Conservation (phyloP, 1,140 invertebrate species). For the Pygmarrhopalites habei region DNA sequence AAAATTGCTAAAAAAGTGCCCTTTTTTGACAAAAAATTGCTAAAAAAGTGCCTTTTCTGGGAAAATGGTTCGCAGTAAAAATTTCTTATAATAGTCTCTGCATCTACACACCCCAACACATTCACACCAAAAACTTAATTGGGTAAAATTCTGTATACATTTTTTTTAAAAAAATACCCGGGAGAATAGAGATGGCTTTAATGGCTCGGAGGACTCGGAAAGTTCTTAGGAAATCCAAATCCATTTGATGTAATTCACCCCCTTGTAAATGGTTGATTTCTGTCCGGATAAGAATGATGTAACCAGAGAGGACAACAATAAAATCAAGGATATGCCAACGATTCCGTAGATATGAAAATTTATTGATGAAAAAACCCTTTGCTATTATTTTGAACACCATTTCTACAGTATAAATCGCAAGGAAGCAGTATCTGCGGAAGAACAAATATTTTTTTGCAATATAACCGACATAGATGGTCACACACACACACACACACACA, state of each 20-base stretch:
- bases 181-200: conserved; percentile 94
- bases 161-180: too few species aligned
- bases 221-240: conserved; percentile 82
- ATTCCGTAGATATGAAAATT: conserved; percentile 91
- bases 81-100: too few species aligned
- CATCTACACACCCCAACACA: too few species aligned
- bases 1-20: too few species aligned
- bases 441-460: too few species aligned
- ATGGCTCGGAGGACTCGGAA: conserved; percentile 89
- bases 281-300: conserved; percentile 67
- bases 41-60: too few species aligned
- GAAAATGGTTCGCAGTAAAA: too few species aligned
- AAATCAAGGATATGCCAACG: conserved; percentile 98
- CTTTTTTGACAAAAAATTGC: too few species aligned
- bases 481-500: too few species aligned
- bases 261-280: conserved; percentile 45
- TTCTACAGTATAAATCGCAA: conserved; percentile 75
- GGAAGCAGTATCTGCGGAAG: conserved; percentile 15
- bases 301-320: conserved; percentile 85
- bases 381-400: conserved; percentile 92
- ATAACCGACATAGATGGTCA: too few species aligned
- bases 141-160: too few species aligned
- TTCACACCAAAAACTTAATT: too few species aligned
- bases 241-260: conserved; percentile 49
- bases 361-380: conserved; percentile 90